phyloP scores from a whole-genome alignment of 2,113 vertebrate genomes.

The Syngnathus scovelli region DNA sequence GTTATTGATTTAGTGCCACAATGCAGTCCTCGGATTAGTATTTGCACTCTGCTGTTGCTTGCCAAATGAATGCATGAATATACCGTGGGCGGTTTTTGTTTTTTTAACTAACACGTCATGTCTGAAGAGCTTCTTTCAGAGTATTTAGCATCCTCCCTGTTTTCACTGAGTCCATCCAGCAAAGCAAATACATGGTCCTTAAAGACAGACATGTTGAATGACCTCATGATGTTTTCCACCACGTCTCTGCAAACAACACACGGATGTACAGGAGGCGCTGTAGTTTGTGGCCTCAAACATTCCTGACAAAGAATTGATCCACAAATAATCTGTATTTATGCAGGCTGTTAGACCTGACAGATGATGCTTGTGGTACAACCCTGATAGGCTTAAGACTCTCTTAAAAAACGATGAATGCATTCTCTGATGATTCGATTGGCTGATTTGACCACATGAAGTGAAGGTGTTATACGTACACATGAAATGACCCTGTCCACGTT shows the following conservation, averaged over 20 bases:
- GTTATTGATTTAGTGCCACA: background rate
- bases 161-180: slow-evolving; percentile 23
- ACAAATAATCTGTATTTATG: slow-evolving; percentile 20
- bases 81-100: background rate
- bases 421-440: background rate
- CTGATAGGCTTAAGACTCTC: background rate
- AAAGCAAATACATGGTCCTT: slow-evolving; percentile 17
- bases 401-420: background rate
- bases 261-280: slow-evolving; percentile 1
- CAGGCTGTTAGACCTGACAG: slow-evolving; percentile 20
- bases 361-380: background rate
- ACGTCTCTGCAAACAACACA: slow-evolving; percentile 4
- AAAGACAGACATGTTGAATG: slow-evolving; percentile 3
- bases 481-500: too few relatives aligned
- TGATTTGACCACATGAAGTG: background rate
- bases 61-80: background rate
- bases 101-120: slow-evolving; percentile 27
- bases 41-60: background rate
- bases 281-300: background rate
- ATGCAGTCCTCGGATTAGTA: background rate
- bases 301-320: slow-evolving; percentile 13
- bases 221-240: slow-evolving; percentile 10
- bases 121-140: slow-evolving; percentile 60
- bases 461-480: background rate
- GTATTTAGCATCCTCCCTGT: slow-evolving; percentile 38